phyloP scores from a whole-genome alignment of 2,797 vertebrate genomes.

The Sebastes melanostomus region DNA sequence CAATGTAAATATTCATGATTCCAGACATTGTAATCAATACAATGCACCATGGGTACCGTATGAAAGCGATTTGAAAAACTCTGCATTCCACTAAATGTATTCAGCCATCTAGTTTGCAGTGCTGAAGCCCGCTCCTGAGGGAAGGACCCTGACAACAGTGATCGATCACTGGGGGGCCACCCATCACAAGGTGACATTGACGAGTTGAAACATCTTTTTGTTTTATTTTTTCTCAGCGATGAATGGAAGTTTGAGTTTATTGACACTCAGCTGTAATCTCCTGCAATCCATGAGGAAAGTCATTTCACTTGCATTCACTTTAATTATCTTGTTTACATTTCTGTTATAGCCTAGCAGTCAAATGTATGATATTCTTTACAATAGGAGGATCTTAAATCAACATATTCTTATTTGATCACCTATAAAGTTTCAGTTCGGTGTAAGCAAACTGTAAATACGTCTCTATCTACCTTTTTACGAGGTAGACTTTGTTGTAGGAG shows the following conservation, averaged over 20 bases:
- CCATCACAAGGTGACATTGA: constrained; percentile 53
- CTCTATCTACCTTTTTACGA: background rate
- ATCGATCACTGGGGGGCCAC: constrained; percentile 36
- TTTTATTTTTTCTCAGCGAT: background rate
- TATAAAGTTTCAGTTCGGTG: background rate
- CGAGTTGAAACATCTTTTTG: constrained; percentile 19
- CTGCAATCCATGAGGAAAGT: background rate
- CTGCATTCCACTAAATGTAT: background rate
- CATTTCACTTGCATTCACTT: background rate
- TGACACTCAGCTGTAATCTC: background rate
- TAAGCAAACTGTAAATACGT: background rate
- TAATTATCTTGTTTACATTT: background rate
- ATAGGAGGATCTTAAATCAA: background rate
- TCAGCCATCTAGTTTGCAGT: constrained; percentile 3
- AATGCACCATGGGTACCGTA: background rate
- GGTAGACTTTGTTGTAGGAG: background rate
- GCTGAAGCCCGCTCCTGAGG: background rate
- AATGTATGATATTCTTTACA: background rate
- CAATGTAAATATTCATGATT: background rate
- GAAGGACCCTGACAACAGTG: constrained; percentile 34
- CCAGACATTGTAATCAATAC: background rate
- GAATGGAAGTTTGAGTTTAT: background rate
- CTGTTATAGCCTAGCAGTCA: background rate
- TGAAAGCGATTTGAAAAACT: background rate
- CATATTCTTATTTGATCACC: background rate